Percentiles rank a stretch among this genome's conserved stretches.
Evolutionary conservation across 2,797 vertebrate species (phyloP).

Genomic region (Hemitrygon akajei): DNA sequence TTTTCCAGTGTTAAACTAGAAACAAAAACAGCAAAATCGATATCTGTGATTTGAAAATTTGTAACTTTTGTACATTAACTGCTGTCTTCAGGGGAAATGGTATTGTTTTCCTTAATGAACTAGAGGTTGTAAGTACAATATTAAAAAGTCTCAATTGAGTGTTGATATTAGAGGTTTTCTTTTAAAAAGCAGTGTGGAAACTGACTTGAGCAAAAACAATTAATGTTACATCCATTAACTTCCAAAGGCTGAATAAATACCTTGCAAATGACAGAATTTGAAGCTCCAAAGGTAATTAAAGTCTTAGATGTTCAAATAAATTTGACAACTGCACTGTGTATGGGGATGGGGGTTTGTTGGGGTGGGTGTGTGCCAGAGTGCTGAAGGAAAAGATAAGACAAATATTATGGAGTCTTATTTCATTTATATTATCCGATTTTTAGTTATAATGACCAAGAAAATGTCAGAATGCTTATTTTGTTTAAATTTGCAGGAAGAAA

Average conservation of each 20-base stretch:
- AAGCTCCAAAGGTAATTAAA: background rate
- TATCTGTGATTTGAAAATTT: slow-evolving; percentile 11
- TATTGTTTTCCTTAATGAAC: slow-evolving; percentile 14
- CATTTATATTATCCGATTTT: background rate
- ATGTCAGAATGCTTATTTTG: background rate
- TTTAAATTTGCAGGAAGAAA: background rate
- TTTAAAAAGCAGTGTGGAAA: background rate
- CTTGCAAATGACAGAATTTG: background rate
- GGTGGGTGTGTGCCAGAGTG: background rate
- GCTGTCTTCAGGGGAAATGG: slow-evolving; percentile 20
- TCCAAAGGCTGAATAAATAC: background rate
- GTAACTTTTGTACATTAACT: background rate
- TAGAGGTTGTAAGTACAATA: background rate
- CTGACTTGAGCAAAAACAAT: slow-evolving; percentile 17
- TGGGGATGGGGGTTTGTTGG: too few relatives aligned
- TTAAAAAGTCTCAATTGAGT: slow-evolving; percentile 1
- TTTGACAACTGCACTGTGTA: background rate
- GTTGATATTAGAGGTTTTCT: background rate
- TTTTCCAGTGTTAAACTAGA: background rate
- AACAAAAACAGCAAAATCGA: background rate
- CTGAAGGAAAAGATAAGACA: background rate
- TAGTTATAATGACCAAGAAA: background rate
- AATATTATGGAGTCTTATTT: background rate
- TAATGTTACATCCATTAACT: background rate
- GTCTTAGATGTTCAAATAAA: background rate